Conservation (phyloP, 2,113 vertebrate genomes). For the Alethe castanea region DNA sequence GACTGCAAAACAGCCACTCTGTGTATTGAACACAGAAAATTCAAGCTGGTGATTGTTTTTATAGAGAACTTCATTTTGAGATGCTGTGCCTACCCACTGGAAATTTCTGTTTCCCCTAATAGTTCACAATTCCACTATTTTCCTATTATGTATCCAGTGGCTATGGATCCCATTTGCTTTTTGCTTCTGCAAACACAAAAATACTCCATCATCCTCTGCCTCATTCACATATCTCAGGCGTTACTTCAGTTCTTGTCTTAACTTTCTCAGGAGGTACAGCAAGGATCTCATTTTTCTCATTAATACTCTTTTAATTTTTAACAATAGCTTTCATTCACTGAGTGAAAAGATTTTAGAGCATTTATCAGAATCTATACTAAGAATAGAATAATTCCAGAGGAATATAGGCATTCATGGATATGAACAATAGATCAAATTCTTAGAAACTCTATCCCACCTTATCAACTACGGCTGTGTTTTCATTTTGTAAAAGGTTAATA, state of each 20-base stretch:
- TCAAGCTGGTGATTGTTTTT: constrained; percentile 44
- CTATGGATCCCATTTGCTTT: not conserved
- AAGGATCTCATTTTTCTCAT: not conserved
- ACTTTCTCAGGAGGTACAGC: not conserved
- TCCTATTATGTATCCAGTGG: not conserved
- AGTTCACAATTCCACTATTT: constrained; percentile 15
- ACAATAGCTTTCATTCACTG: not conserved
- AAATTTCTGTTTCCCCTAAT: constrained; percentile 33
- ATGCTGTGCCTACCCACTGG: constrained; percentile 21
- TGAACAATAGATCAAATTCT: not conserved
- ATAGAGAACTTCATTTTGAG: constrained; percentile 16
- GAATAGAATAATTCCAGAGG: not conserved
- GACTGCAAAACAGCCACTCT: constrained; percentile 47
- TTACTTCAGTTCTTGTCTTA: not conserved
- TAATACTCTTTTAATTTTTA: not conserved
- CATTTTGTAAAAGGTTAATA: not conserved
- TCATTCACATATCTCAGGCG: not conserved
- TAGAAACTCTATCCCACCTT: not conserved
- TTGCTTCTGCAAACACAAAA: not conserved
- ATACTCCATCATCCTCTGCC: not conserved
- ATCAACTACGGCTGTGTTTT: not conserved
- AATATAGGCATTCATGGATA: not conserved
- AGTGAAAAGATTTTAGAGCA: not conserved
- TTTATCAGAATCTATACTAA: not conserved
- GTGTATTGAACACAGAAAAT: constrained; percentile 43